Evolutionary conservation across 2,113 vertebrate genomes (phyloP), one percentile per base, ranked within the genome.

Genomic region (Egretta garzetta): DNA sequence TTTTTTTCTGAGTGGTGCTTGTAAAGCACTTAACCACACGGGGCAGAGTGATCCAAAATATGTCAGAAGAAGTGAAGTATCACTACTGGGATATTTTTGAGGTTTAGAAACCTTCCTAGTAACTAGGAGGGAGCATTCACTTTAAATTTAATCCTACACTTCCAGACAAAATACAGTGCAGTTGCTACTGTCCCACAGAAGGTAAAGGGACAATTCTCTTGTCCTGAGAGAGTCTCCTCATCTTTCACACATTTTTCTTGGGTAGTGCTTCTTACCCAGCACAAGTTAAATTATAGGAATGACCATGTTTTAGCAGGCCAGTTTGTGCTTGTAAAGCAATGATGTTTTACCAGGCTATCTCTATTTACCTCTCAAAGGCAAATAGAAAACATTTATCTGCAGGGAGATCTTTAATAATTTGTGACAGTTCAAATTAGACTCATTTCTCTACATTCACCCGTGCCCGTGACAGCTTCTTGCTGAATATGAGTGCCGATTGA

Each of bases 401-500:
- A 76, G 56, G 41, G 33, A 72, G 5, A 27, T 62, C 28, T 88
- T 71, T 73, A 33, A 63, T 39, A 41, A 47, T 62, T 59, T 60
- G 32, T 71, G 76, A 53, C 35, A 90, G 39, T 45, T 66, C 37
- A 58, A 67, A 75, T 49, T 17, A 52, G 7, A 58, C 30, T 15
- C 5, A 18, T 82, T 91, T 96, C 41, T 92, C 52, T 87, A 2
- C 66, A 2, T 89, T 79, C 66, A 49, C 41, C 70, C 12, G 0
- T 75, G 43, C 39, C 26, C 1, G 0, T 55, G 16, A 81, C 74
- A 99, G 99, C 97, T 98, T 87, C 97, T 97, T 45, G 67, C 76
- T n/a, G 97, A 99, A 60, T 98, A 97, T 67, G 95, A 92, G 47
- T 83, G 55, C 73, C 64, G 88, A 47, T 81, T 99, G 56, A 84